Base-by-base conservation (phyloP, 1,140 invertebrate genomes). In the Leptopilina boulardi region DNA sequence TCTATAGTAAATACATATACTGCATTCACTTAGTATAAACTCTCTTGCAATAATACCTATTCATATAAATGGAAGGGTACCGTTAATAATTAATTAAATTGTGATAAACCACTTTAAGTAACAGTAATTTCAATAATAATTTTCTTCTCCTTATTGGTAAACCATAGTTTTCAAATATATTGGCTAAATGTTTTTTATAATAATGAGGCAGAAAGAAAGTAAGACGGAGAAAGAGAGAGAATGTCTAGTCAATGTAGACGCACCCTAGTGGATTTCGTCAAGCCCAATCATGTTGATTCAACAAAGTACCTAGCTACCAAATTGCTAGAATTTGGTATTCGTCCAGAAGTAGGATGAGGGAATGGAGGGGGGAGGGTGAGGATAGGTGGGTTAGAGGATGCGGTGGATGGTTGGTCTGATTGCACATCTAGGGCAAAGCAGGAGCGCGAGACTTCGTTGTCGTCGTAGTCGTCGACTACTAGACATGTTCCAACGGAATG, bases 201-300 rank as follows among this genome's bases (percentile, higher is more conserved):
- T 6, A 34, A 76, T 44, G 44, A 70, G 54, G 47, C n/a, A 77
- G 70, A 13, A 70, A 59, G 19, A 44, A 42, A 77, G 9, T 34
- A 26, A 19, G 51, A 21, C 19, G 21, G 54, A 76, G 18, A 21
- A 74, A 81, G 75, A 78, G 18, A 42, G 78, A 81, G 76, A 54
- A 41, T 44, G 51, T 44, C 19, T 13, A 73, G 34, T 70, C 10
- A 13, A 72, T 26, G 38, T 38, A 71, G 76, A 79, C 71, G 56
- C 73, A 75, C 77, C 66, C 74, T 77, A 77, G 79, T 85, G 86
- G 76, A 82, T 81, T 83, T 83, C 87, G 90, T 90, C 89, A 86
- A 89, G 89, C 87, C 86, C 89, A 90, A 91, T 91, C 89, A 91
- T 90, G 90, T 91, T 91, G 90, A 91, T 91, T 91, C 90, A 91